Percentiles rank a stretch among this genome's conserved stretches.
phyloP scores from a whole-genome alignment of 2,113 vertebrate species.

The Butorides virescens region DNA sequence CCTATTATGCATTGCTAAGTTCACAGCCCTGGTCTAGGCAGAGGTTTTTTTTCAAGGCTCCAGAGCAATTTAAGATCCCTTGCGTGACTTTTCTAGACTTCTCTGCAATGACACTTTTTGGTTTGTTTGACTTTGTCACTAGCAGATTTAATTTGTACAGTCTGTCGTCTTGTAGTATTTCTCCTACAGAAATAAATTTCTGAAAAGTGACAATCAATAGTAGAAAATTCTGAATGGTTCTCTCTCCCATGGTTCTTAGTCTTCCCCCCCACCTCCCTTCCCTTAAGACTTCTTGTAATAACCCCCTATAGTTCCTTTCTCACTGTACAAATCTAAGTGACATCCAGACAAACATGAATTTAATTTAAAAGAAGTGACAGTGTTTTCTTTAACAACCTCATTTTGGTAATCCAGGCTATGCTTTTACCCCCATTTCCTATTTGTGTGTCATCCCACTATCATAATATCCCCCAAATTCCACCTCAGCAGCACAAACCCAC shows the following conservation, averaged over 20 bases:
- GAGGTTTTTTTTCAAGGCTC: background rate
- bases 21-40: background rate
- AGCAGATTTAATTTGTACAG: background rate
- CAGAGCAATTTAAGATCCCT: background rate
- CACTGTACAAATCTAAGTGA: background rate
- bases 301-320: background rate
- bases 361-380: background rate
- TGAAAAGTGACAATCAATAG: background rate
- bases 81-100: background rate
- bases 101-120: background rate
- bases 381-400: background rate
- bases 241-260: background rate
- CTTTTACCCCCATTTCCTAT: background rate
- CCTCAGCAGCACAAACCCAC: background rate
- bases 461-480: background rate
- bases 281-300: background rate
- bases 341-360: background rate
- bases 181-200: background rate
- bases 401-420: background rate
- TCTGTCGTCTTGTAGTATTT: background rate
- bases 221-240: background rate
- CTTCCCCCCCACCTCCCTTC: too few relatives aligned
- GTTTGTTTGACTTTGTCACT: background rate
- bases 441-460: background rate
- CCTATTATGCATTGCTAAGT: rapidly evolving